Base-by-base conservation (phyloP, 2,888 invertebrate species). In the Marasmarcha lunaedactyla region DNA sequence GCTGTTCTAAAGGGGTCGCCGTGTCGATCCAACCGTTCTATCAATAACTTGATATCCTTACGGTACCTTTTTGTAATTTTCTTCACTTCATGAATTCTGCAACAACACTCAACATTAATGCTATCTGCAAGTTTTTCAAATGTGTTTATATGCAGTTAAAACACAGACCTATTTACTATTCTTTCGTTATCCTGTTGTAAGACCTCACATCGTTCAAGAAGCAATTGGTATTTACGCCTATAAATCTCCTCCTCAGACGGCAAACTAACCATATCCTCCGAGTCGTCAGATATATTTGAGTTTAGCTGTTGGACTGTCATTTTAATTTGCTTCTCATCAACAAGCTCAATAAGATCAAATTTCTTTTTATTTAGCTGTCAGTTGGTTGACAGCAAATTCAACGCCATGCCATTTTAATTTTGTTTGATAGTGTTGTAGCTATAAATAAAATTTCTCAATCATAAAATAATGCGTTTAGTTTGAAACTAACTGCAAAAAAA, bases 141-240 rank as follows among this genome's bases (percentile, higher is more conserved):
- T 30, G 4, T 20, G 20, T 20, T 30, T 11, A 30, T n/a, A 30
- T 30, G 10, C 30, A 30, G 30, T 30, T 30, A 30, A 52, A 60
- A 62, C 54, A 64, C 68, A 55, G 62, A 87, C 87, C 87, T 86
- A 71, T 86, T 86, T 42, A 91, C 88, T 49, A 91, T 78, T 68
- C 90, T 86, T 64, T 91, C 90, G 67, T 91, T 92, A 60, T 90
- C 89, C 86, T 90, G 90, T 61, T 91, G 91, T 50, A 92, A 77
- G 51, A 88, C 86, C 72, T 90, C 89, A 69, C 91, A 91, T 84
- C 90, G 87, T 63, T 90, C 90, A 47, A 90, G 68, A 42, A 92
- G 70, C 53, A 90, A 71, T 65, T 90, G 89, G 66, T 90, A 91
- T 74, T 91, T 91, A 63, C 88, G 87, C 57, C 89, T 89, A 63